Evolutionary conservation across 2,888 invertebrate genomes (phyloP).

Genomic region (Rotaria socialis): DNA sequence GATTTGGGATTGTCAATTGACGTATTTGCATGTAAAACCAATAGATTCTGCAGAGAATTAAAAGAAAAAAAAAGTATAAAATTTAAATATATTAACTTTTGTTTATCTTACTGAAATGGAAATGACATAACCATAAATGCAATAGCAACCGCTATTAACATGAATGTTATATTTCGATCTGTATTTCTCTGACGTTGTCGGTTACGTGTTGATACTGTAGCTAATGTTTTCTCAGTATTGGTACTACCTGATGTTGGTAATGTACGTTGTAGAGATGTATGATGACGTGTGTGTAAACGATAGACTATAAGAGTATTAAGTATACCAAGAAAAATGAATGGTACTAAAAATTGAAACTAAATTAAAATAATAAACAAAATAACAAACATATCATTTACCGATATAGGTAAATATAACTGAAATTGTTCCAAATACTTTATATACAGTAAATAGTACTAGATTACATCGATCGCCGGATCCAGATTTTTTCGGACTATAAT

Average conservation of each 20-base stretch:
- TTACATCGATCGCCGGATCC: neutral
- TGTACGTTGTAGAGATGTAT: neutral
- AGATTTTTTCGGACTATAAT: neutral
- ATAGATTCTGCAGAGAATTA: neutral
- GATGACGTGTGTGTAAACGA: constrained; percentile 7
- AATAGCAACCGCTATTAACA: constrained; percentile 30
- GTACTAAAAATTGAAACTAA: neutral
- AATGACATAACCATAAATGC: constrained; percentile 29
- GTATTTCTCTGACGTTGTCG: neutral
- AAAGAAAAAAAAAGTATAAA: neutral
- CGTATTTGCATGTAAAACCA: constrained; percentile 34
- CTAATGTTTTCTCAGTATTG: neutral
- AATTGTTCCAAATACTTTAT: neutral
- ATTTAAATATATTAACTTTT: too few species aligned
- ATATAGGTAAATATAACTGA: constrained; percentile 31
- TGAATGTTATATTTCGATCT: constrained; percentile 35
- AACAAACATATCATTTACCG: neutral
- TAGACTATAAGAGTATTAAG: neutral
- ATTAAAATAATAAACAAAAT: neutral
- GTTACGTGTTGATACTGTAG: neutral
- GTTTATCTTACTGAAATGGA: constrained; percentile 7
- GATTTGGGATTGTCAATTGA: neutral
- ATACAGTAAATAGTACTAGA: neutral
- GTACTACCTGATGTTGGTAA: neutral
- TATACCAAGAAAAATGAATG: constrained; percentile 25